Conservation (phyloP, 2,888 invertebrate species). For the Caprella mutica region DNA sequence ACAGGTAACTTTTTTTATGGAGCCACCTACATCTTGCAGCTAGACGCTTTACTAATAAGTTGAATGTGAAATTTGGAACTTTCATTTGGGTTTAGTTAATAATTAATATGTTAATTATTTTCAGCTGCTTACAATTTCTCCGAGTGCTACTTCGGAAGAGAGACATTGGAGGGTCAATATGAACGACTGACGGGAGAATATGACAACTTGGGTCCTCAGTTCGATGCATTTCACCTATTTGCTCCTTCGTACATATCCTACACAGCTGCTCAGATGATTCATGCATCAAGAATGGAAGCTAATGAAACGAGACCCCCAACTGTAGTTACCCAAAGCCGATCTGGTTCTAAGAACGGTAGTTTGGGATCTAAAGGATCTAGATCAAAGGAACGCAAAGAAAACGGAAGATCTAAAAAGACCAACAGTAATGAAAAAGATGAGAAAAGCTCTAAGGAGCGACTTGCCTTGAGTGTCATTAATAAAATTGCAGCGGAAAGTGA, state of each 20-base stretch:
- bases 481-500: conserved; percentile 1
- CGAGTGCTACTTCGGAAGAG: conserved; percentile 21
- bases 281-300: background rate
- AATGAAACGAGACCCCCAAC: conserved; percentile 1
- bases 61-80: background rate
- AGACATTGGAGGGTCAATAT: conserved; percentile 24
- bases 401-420: background rate
- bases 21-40: background rate
- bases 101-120: background rate
- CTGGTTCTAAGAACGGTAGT: background rate
- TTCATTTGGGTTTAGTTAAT: background rate
- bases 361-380: background rate
- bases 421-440: background rate
- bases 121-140: conserved; percentile 22
- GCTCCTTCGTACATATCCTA: conserved; percentile 24
- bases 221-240: conserved; percentile 14
- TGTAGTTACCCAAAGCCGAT: background rate
- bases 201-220: conserved; percentile 26
- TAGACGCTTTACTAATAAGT: too few relatives aligned
- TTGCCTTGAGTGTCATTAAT: conserved; percentile 2
- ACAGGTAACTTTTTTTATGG: too few relatives aligned
- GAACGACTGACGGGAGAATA: conserved; percentile 19
- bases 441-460: background rate
- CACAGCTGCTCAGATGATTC: conserved; percentile 10
- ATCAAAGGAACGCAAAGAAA: background rate